Evolutionary conservation across 1,140 invertebrate species (phyloP), one percentile per base, ranked within the genome.

Genomic region (Halyomorpha halys): DNA sequence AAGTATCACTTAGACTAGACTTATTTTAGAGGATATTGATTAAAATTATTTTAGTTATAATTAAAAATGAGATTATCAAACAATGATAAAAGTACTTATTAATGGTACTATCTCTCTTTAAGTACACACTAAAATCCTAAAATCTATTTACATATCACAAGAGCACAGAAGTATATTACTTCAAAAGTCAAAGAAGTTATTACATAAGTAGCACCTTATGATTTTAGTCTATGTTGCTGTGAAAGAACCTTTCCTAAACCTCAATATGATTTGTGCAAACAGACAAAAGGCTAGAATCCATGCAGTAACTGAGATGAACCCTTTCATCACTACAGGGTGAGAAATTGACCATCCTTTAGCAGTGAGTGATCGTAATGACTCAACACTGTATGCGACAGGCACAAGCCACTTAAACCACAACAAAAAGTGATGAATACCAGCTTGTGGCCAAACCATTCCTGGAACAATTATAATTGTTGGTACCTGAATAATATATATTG

Each of bases 371-470:
- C 69, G 34, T 30, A 68, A 25, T 14, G 68, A 65, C 39, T 65
- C 67, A 2, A 68, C 65, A 15, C 68, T 63, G 34, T 56, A 66
- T 1, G 67, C 59, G 5, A 69, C 15, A n/a, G 69, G 69, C 14
- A 69, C 64, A 5, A 67, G n/a, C 47, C 65, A 66, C 23, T 67
- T 65, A 19, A 63, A 49, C 16, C 27, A 59, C 25, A 47, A 47
- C 15, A 70, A 45, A 1, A 68, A 11, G 21, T 62, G 67, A 23
- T 70, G 66, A 13, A 62, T 61, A 25, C 65, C 67, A 53, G 69
- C 68, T 23, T 68, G 59, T 1, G 69, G 69, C 69, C 69, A 70
- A 4, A 70, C 61, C 64, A 69, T 62, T 21, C 69, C 69, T 70
- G 23, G 11, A 59, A 60, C 2, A 19, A 59, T 14, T 5, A 44